These are phyloP conservation scores for Dryobotodes eremita DNA, from an alignment of 2,888 invertebrate genomes.

Conservation along the genomic window DNA sequence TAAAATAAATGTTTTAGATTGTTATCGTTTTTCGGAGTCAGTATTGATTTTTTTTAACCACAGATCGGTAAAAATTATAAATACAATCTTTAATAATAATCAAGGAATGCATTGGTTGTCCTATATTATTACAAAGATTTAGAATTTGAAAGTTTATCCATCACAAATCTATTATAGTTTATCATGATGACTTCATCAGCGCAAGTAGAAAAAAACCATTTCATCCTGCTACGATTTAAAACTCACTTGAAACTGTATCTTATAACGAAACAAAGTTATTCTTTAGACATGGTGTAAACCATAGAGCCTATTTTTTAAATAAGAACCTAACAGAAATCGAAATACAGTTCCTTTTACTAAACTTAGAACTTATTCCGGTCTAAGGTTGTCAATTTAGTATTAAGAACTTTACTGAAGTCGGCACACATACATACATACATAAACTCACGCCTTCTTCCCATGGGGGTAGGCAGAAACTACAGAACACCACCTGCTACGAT, in stretches of 20 bases:
- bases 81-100: background rate
- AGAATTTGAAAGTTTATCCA: background rate
- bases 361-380: too few species aligned
- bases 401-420: too few species aligned
- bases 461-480: too few species aligned
- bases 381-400: too few species aligned
- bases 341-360: too few species aligned
- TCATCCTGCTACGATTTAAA: background rate
- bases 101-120: background rate
- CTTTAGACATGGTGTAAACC: too few species aligned
- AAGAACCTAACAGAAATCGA: too few species aligned
- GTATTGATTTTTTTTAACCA: slow-evolving; percentile 14
- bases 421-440: too few species aligned
- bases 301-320: too few species aligned
- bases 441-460: too few species aligned
- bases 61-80: background rate
- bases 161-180: background rate
- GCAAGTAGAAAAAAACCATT: background rate
- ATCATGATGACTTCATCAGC: background rate
- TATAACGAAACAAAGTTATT: too few species aligned
- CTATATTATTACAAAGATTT: background rate
- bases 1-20: slow-evolving; percentile 31
- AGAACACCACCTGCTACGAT: too few species aligned
- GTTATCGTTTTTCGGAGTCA: slow-evolving; percentile 22
- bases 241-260: background rate